Evolutionary conservation across 2,888 invertebrate genomes (phyloP).

Genomic region (Vannuccia rotundouncinata): DNA sequence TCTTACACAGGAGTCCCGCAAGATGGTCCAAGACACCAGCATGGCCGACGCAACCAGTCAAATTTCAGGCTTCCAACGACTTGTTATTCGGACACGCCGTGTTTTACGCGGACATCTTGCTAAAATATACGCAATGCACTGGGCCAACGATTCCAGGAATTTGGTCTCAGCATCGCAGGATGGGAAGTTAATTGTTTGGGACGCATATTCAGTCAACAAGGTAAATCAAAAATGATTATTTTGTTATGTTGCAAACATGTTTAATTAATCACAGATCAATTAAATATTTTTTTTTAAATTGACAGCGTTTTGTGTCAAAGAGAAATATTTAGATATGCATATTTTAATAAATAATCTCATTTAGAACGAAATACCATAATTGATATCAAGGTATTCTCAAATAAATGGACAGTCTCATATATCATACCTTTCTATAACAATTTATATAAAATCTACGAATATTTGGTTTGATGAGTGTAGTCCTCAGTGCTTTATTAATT

Average conservation of each 20-base stretch:
- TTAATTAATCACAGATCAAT: too few relatives aligned
- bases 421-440: too few relatives aligned
- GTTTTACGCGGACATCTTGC: slow-evolving; percentile 97
- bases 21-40: slow-evolving; percentile 97
- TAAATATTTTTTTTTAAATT: too few relatives aligned
- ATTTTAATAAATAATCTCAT: too few relatives aligned
- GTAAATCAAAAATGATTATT: slow-evolving; percentile 59
- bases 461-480: too few relatives aligned
- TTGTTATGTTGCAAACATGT: not conserved
- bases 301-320: too few relatives aligned
- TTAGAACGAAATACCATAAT: too few relatives aligned
- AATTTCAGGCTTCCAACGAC: slow-evolving; percentile 96
- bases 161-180: slow-evolving; percentile 98
- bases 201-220: slow-evolving; percentile 99
- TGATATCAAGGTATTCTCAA: too few relatives aligned
- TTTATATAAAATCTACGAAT: too few relatives aligned
- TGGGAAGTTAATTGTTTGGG: slow-evolving; percentile 82
- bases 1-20: slow-evolving; percentile 95
- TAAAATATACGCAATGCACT: slow-evolving; percentile 99
- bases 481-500: too few relatives aligned
- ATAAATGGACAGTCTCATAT: too few relatives aligned
- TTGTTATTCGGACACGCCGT: slow-evolving; percentile 98
- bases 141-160: slow-evolving; percentile 93
- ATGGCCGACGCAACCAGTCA: slow-evolving; percentile 91
- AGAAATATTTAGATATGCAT: too few relatives aligned